Evolutionary conservation across 2,888 invertebrate genomes (phyloP).

Genomic region (Gymnocheta viridis): DNA sequence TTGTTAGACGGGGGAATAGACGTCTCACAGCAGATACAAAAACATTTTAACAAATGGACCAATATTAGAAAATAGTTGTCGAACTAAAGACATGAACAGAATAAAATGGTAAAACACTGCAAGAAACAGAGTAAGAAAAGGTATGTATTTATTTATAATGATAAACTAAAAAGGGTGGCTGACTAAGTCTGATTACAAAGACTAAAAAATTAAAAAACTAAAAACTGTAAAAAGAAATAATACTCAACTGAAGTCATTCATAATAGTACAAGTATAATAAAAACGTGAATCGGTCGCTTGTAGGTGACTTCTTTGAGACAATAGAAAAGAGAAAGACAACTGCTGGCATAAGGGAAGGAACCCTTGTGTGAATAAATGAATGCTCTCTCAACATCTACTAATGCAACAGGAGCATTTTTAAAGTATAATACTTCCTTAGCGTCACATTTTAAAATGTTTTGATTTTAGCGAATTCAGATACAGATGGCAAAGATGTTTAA

Average conservation of each 20-base stretch:
- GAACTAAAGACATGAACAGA: neutral
- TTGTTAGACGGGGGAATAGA: neutral
- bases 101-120: constrained; percentile 10
- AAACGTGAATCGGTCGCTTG: constrained; percentile 7
- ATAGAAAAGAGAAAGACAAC: neutral
- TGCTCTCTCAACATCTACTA: no score
- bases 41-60: constrained; percentile 34
- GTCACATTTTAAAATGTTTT: no score
- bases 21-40: neutral
- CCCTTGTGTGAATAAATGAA: neutral
- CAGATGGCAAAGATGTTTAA: no score
- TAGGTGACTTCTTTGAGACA: neutral
- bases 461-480: no score
- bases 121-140: neutral
- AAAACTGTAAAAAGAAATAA: neutral
- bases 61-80: constrained; percentile 47
- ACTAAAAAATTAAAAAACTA: constrained; percentile 64
- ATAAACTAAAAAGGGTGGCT: constrained; percentile 45
- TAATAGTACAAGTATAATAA: neutral
- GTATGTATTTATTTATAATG: constrained; percentile 23
- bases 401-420: no score
- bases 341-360: neutral
- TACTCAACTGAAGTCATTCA: neutral
- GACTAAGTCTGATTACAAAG: constrained; percentile 56
- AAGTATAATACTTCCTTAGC: no score